These are phyloP conservation scores for Nomada flava DNA, from an alignment of 2,888 invertebrate genomes.

Conservation along the genomic window DNA sequence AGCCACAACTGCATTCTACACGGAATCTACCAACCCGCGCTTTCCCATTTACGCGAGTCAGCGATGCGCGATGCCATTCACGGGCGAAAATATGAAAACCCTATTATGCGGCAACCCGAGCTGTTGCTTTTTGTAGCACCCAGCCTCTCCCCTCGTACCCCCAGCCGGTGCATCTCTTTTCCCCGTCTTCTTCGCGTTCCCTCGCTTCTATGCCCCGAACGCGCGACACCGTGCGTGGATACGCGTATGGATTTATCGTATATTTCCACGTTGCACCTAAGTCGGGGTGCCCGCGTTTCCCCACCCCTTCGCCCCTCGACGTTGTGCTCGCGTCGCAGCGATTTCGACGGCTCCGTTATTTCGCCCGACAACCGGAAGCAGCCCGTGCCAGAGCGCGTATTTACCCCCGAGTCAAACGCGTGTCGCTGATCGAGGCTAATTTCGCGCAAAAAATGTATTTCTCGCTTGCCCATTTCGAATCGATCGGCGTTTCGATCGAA, in stretches of 20 bases:
- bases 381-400: background rate
- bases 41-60: constrained; percentile 79
- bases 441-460: background rate
- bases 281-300: constrained; percentile 65
- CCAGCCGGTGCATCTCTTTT: background rate
- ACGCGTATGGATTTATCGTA: constrained; percentile 73
- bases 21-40: constrained; percentile 51
- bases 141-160: background rate
- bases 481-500: no score
- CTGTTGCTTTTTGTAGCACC: constrained; percentile 59
- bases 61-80: constrained; percentile 81
- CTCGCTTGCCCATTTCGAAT: no score
- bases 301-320: constrained; percentile 32
- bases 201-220: constrained; percentile 29
- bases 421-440: background rate
- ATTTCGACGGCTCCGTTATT: background rate
- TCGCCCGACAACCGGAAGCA: background rate
- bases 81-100: constrained; percentile 77
- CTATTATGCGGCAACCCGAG: constrained; percentile 71
- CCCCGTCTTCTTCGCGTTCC: background rate
- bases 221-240: constrained; percentile 44
- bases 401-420: background rate
- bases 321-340: background rate
- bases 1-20: constrained; percentile 43
- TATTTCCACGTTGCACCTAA: constrained; percentile 73